These are phyloP conservation scores for Pseudopodoces humilis DNA, from an alignment of 2,113 vertebrate species.

Conservation along the genomic window DNA sequence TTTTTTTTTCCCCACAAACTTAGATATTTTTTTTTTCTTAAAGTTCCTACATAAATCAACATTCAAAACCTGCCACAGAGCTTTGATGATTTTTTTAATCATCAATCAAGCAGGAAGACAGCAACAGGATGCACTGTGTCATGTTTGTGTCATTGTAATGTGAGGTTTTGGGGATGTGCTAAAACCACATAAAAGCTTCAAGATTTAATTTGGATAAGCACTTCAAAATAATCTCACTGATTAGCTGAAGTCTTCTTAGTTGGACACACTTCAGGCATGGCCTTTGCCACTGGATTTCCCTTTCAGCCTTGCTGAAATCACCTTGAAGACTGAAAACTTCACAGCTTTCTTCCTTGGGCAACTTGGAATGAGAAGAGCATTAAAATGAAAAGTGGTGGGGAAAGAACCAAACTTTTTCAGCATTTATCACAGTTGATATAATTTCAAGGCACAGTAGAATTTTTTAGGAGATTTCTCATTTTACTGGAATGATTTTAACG, in stretches of 20 bases:
- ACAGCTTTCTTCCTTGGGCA: background rate
- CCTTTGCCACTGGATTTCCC: background rate
- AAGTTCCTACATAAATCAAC: background rate
- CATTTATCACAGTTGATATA: background rate
- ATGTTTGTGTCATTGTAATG: background rate
- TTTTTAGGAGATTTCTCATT: background rate
- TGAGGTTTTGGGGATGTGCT: background rate
- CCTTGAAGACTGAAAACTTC: background rate
- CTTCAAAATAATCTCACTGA: background rate
- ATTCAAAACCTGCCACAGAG: background rate
- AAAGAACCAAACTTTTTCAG: background rate
- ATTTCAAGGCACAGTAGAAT: background rate
- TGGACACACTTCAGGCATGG: background rate
- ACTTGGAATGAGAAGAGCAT: background rate
- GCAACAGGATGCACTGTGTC: background rate
- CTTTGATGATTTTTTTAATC: background rate
- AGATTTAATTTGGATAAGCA: background rate
- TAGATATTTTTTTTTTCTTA: background rate
- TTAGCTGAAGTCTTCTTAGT: background rate
- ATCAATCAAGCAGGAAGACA: background rate
- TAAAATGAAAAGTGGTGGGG: background rate
- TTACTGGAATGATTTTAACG: background rate
- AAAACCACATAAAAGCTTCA: slow-evolving; percentile 5
- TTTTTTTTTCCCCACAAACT: background rate
- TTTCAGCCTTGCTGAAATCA: background rate